Conservation (phyloP, 2,797 vertebrate species). For the Sphenopsis melanotis region DNA sequence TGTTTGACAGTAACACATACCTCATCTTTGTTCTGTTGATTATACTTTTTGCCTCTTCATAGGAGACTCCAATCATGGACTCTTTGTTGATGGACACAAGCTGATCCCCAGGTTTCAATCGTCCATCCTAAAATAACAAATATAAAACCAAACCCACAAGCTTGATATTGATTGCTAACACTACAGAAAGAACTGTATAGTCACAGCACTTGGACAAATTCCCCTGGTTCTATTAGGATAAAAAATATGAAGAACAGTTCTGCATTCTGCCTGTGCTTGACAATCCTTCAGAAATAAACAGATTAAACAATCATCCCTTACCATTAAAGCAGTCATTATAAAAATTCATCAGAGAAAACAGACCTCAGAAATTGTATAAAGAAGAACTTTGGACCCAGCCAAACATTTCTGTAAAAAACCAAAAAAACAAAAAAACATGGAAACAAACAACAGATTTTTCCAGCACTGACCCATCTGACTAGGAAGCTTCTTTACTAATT, state of each 20-base stretch:
- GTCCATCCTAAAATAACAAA: constrained; percentile 82
- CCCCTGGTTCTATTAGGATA: neutral
- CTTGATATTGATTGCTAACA: neutral
- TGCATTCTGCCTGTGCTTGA: neutral
- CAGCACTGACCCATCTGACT: neutral
- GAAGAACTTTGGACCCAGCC: neutral
- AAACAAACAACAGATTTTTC: neutral
- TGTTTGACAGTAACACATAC: constrained; percentile 61
- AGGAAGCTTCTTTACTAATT: constrained; percentile 2
- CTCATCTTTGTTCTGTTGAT: constrained; percentile 83
- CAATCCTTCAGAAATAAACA: neutral
- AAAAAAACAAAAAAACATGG: neutral
- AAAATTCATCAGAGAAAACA: neutral
- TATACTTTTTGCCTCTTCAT: constrained; percentile 88
- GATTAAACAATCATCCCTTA: neutral
- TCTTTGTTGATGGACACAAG: constrained; percentile 93
- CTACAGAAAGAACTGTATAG: neutral
- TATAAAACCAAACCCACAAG: neutral
- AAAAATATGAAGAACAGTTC: neutral
- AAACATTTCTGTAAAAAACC: neutral
- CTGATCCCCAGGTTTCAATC: constrained; percentile 89
- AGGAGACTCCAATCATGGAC: constrained; percentile 88
- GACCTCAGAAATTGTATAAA: neutral
- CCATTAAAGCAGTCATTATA: neutral
- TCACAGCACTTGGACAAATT: neutral